phyloP scores from a whole-genome alignment of 2,797 vertebrate genomes.

The Fratercula arctica region DNA sequence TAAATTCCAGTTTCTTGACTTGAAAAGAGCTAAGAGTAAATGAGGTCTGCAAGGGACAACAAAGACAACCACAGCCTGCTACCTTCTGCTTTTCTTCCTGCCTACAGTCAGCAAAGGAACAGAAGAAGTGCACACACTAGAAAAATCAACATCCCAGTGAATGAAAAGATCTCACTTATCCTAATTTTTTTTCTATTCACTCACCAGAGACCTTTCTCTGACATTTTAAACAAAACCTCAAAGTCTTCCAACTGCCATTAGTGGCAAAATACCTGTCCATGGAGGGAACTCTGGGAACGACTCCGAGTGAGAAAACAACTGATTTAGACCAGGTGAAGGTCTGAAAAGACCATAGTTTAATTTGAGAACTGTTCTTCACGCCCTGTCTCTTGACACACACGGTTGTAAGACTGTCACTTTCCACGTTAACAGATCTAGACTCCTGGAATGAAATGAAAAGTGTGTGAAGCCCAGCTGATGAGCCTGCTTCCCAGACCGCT shows the following conservation, averaged over 20 bases:
- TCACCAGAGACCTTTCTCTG: not conserved
- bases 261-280: not conserved
- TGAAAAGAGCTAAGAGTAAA: not conserved
- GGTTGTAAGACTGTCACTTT: not conserved
- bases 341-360: not conserved
- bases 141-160: not conserved
- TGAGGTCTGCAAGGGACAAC: not conserved
- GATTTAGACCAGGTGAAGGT: not conserved
- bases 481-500: not conserved
- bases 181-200: not conserved
- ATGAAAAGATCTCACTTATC: not conserved
- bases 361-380: not conserved
- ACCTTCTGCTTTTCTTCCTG: not conserved
- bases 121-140: not conserved
- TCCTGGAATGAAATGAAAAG: not conserved
- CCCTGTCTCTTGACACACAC: not conserved
- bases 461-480: not conserved
- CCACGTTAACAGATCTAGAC: accelerated
- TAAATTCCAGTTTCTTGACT: not conserved
- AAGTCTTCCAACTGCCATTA: not conserved
- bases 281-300: not conserved
- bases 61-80: not conserved
- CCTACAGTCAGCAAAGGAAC: not conserved
- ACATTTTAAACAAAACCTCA: not conserved
- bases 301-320: not conserved